phyloP scores from a whole-genome alignment of 2,888 invertebrate genomes.

The Sarcophaga subvicina region DNA sequence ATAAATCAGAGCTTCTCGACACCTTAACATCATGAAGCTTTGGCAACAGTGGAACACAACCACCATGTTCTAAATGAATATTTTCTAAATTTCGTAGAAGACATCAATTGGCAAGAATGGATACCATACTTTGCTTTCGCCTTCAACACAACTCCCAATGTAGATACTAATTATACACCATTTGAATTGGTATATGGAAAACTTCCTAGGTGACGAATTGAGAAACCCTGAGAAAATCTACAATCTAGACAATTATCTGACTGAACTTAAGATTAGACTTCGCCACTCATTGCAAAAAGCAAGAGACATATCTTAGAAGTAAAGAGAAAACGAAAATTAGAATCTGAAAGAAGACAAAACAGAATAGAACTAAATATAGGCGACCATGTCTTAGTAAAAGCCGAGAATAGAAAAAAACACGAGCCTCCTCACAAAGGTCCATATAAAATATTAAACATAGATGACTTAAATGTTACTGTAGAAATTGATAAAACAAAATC shows the following conservation, averaged over 20 bases:
- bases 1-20: slow-evolving; percentile 37
- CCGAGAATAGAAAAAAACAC: slow-evolving; percentile 20
- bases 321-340: background rate
- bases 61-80: slow-evolving; percentile 46
- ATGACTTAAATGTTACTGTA: slow-evolving; percentile 26
- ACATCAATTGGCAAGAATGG: slow-evolving; percentile 47
- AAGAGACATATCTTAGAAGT: background rate
- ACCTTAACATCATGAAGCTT: background rate
- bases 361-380: background rate
- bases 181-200: slow-evolving; percentile 16
- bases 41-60: slow-evolving; percentile 41
- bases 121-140: slow-evolving; percentile 52
- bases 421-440: background rate
- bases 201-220: background rate
- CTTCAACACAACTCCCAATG: slow-evolving; percentile 49
- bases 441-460: slow-evolving; percentile 22
- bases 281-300: background rate
- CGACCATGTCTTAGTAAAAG: slow-evolving; percentile 12
- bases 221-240: background rate
- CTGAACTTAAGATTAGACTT: too few relatives aligned
- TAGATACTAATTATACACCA: slow-evolving; percentile 31
- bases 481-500: background rate
- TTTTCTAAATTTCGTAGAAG: slow-evolving; percentile 14
- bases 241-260: background rate
- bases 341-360: background rate